These are phyloP conservation scores for Drosophila arawakana DNA, from an alignment of 1,140 invertebrate genomes.

Conservation along the genomic window DNA sequence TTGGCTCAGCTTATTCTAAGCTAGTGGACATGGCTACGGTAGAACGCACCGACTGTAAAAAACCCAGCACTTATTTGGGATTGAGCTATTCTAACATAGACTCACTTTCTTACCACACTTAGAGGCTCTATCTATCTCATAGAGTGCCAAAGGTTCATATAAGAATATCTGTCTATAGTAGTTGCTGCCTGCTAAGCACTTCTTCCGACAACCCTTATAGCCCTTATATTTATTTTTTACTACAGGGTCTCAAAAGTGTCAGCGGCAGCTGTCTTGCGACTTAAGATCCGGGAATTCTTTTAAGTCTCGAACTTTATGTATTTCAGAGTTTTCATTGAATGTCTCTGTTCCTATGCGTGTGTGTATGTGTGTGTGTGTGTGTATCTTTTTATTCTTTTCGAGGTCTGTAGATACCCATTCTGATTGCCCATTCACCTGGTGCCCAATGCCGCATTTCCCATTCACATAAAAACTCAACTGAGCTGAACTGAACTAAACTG, in stretches of 20 bases:
- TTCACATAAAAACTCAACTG: conserved; percentile 32
- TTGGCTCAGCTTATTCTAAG: neutral
- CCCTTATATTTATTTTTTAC: too few species aligned
- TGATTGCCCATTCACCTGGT: conserved; percentile 45
- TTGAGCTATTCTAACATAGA: too few species aligned
- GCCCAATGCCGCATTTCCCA: conserved; percentile 32
- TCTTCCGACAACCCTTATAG: too few species aligned
- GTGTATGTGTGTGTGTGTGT: neutral
- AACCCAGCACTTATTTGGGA: too few species aligned
- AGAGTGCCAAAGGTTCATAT: too few species aligned
- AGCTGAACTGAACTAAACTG: neutral
- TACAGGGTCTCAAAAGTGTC: conserved; percentile 23
- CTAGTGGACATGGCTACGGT: neutral
- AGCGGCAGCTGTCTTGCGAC: conserved; percentile 33
- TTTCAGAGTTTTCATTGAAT: conserved; percentile 13
- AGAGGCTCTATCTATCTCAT: too few species aligned
- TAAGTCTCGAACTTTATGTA: conserved; percentile 6
- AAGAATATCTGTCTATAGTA: too few species aligned
- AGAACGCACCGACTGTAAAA: too few species aligned
- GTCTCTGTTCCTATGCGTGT: neutral
- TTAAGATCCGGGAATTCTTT: conserved; percentile 23
- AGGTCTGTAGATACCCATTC: conserved; percentile 13
- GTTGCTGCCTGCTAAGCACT: too few species aligned
- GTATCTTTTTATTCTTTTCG: conserved; percentile 12
- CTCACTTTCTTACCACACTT: too few species aligned